Percentiles rank a stretch among this genome's conserved stretches.
Conservation (phyloP, 2,113 vertebrate genomes). For the Cottus gobio region DNA sequence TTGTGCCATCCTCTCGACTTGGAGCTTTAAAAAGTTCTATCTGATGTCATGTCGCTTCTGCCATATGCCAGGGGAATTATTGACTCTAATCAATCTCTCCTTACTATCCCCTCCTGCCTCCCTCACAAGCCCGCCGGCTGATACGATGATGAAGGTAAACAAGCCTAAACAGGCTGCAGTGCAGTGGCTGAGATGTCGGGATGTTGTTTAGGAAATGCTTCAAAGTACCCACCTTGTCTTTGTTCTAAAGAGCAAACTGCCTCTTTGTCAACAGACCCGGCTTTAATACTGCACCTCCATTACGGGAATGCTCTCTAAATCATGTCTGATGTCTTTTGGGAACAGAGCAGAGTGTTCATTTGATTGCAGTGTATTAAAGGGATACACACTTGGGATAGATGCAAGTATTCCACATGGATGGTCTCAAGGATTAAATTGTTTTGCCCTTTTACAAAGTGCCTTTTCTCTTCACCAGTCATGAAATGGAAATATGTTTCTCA, state of each 20-base stretch:
- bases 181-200: conserved; percentile 10
- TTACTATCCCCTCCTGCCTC: conserved; percentile 6
- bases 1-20: not conserved
- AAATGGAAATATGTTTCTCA: conserved; percentile 7
- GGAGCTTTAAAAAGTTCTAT: conserved; percentile 20
- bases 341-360: conserved; percentile 13
- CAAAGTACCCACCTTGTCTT: not conserved
- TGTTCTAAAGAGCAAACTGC: not conserved
- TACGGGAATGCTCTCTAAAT: conserved; percentile 11
- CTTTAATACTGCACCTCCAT: not conserved
- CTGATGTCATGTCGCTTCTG: conserved; percentile 7
- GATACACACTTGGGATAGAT: conserved; percentile 21
- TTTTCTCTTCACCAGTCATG: not conserved
- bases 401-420: conserved; percentile 7
- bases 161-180: conserved; percentile 16
- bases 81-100: conserved; percentile 44
- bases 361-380: conserved; percentile 14
- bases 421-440: not conserved
- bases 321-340: conserved; percentile 17
- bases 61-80: conserved; percentile 55
- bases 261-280: not conserved
- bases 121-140: conserved; percentile 18
- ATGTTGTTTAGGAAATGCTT: conserved; percentile 21
- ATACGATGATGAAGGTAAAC: conserved; percentile 36
- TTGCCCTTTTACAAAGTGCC: conserved; percentile 12